phyloP scores from a whole-genome alignment of 2,888 invertebrate species.

The Chloroclysta siterata region DNA sequence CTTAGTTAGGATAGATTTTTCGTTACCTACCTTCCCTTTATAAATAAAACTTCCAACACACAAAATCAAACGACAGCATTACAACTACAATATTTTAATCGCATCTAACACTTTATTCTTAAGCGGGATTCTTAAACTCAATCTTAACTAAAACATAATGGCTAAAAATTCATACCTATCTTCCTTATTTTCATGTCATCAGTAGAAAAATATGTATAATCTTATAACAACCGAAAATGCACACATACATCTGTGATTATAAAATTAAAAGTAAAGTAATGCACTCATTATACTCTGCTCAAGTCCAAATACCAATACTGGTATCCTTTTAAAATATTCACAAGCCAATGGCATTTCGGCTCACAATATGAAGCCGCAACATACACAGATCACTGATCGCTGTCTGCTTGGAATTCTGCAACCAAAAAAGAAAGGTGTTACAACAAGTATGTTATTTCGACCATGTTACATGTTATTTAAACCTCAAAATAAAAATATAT shows the following conservation, averaged over 20 bases:
- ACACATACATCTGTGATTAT: slow-evolving; percentile 73
- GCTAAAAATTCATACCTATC: slow-evolving; percentile 70
- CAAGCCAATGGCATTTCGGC: slow-evolving; percentile 68
- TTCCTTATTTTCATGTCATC: slow-evolving; percentile 68
- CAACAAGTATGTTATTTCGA: too few species aligned
- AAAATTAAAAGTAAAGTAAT: slow-evolving; percentile 65
- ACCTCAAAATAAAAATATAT: too few species aligned
- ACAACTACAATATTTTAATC: slow-evolving; percentile 80
- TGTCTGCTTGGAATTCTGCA: slow-evolving; percentile 64
- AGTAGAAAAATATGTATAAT: slow-evolving; percentile 81
- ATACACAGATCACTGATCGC: slow-evolving; percentile 60
- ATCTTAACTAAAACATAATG: slow-evolving; percentile 78
- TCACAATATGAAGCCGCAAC: slow-evolving; percentile 72
- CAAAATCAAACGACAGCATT: slow-evolving; percentile 46
- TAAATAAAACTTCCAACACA: not conserved
- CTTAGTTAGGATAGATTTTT: too few species aligned
- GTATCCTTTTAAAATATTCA: slow-evolving; percentile 72
- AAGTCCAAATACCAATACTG: slow-evolving; percentile 67
- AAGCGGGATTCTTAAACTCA: slow-evolving; percentile 74
- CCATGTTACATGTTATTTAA: too few species aligned
- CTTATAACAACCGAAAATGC: slow-evolving; percentile 78
- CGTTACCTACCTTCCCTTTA: too few species aligned
- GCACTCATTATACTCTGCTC: slow-evolving; percentile 63
- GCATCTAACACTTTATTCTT: slow-evolving; percentile 82
- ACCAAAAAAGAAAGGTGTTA: slow-evolving; percentile 45